These are phyloP conservation scores for Dasysyrphus tricinctus DNA, from an alignment of 2,888 invertebrate genomes.

Conservation along the genomic window DNA sequence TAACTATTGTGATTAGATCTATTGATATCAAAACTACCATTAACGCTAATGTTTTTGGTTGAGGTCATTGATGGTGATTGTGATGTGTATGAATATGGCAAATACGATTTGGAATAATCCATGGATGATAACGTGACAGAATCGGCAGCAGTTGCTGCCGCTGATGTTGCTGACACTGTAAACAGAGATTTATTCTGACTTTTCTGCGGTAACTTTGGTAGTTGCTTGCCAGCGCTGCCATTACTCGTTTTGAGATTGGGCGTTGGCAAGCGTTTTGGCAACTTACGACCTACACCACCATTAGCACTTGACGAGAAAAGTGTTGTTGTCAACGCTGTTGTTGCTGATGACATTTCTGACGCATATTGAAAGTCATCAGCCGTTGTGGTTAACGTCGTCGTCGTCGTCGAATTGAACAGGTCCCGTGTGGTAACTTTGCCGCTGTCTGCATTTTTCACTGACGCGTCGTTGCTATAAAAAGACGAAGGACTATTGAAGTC, in stretches of 20 bases:
- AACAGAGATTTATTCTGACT: conserved; percentile 33
- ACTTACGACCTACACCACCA: conserved; percentile 76
- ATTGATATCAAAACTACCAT: conserved; percentile 49
- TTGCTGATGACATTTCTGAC: conserved; percentile 28
- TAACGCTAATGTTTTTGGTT: conserved; percentile 45
- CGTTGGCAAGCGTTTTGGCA: conserved; percentile 79
- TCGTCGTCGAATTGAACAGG: conserved; percentile 32
- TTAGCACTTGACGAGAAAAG: conserved; percentile 62
- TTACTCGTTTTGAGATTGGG: conserved; percentile 66
- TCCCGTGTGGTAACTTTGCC: conserved; percentile 51
- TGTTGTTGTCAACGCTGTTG: conserved; percentile 6
- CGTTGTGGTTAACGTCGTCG: conserved; percentile 78
- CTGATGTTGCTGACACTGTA: conserved; percentile 36
- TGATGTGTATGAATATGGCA: conserved; percentile 61
- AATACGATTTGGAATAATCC: conserved; percentile 64
- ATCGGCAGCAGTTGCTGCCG: conserved; percentile 28
- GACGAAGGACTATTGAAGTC: conserved; percentile 60
- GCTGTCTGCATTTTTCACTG: conserved; percentile 15
- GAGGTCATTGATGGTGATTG: conserved; percentile 51
- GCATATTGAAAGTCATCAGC: conserved; percentile 78
- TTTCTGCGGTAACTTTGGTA: conserved; percentile 78
- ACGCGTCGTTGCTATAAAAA: conserved; percentile 10
- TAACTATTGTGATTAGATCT: conserved; percentile 59
- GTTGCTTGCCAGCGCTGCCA: conserved; percentile 77
- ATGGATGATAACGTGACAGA: conserved; percentile 26